Base-by-base conservation (phyloP, 2,113 vertebrate genomes). In the Protobothrops mucrosquamatus region DNA sequence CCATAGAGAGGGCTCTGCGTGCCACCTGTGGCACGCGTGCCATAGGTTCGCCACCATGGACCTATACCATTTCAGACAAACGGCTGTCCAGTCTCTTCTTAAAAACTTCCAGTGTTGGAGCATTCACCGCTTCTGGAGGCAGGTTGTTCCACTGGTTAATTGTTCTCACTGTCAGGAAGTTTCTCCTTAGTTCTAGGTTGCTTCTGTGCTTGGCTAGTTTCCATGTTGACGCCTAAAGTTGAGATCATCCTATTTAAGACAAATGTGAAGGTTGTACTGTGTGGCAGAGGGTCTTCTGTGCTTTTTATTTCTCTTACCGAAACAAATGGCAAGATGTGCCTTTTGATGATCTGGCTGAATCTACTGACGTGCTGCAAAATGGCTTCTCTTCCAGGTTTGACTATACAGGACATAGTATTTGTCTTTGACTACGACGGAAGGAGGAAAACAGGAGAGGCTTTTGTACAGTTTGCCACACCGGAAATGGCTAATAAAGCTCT, bases 381-480 rank as follows among this genome's bases (percentile, higher is more conserved):
- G 18, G 6, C 1, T 92, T 86, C 56, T 92, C 91, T 55, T 91
- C 5, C n/a, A 98, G 98, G 98, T 94, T 95, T 98, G 95, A 95
- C 96, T 88, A 97, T 98, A 91, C 92, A 95, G 5, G 97, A 98
- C 88, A 97, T 98, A 29, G 97, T 93, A 12, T 98, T 98, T 29
- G 92, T 99, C 9, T 96, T 90, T 74, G 97, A 99, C 95, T 95
- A 89, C n/a, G 96, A 92, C 93, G 98, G 98, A 23, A 98, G 98
- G 43, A 98, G 98, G 69, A 98, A 93, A 94, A 97, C 98, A 0
- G 99, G 99, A 10, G 97, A 98, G 87, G 99, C 98, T 0, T 99
- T 97, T 0, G 99, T 99, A 59, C 97, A 98, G 96, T 99, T 99
- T 93, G 95, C 96, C 0, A 97, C 98, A 23, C 98, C 98, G 0